Base-by-base conservation (phyloP, 2,888 invertebrate genomes). In the Rhabditophanes sp. region DNA sequence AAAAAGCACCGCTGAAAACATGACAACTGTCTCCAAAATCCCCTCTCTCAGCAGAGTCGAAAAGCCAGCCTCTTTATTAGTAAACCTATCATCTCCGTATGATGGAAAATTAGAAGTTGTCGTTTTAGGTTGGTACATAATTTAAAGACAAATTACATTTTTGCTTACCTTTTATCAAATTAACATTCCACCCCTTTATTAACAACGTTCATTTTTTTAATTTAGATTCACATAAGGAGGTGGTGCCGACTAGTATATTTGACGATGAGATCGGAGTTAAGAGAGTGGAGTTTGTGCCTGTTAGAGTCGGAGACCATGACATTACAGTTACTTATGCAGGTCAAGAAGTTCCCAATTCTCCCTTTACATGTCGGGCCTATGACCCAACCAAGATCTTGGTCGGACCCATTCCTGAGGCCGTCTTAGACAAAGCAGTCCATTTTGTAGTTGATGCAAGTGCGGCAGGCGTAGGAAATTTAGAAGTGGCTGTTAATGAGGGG, bases 401-500 rank as follows among this genome's bases (percentile, higher is more conserved):
- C 24, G 77, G 78, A 29, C 75, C 78, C 49, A 78, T 82, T 26
- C 81, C 80, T 26, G 75, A 79, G 44, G 78, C 80, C 22, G 76
- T 76, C 35, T 79, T 88, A 7, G 85, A 87, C 32, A 77, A 84
- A 48, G 78, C 83, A 3, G 82, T 85, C n/a, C 83, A 85, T 60
- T 80, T 88, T 62, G 81, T 37, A 53, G 63, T 96, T 65, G 93
- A 96, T 69, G 93, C 93, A 9, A 83, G 85, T 64, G 83, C 87
- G 67, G 93, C 93, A 3, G 96, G 93, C 12, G 87, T 93, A 1
- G 96, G 96, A 15, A 93, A 96, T 68, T 72, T 96, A 25, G n/a
- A 25, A 18, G 93, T 96, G 39, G 87, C 88, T 0, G 90, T 96
- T 18, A 93, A 96, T 64, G 87, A 88, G 5, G 93, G 93, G n/a